Percentiles rank a stretch among this genome's conserved stretches.
These are phyloP conservation scores for Mimas tiliae DNA, from an alignment of 2,888 invertebrate genomes.

Conservation along the genomic window DNA sequence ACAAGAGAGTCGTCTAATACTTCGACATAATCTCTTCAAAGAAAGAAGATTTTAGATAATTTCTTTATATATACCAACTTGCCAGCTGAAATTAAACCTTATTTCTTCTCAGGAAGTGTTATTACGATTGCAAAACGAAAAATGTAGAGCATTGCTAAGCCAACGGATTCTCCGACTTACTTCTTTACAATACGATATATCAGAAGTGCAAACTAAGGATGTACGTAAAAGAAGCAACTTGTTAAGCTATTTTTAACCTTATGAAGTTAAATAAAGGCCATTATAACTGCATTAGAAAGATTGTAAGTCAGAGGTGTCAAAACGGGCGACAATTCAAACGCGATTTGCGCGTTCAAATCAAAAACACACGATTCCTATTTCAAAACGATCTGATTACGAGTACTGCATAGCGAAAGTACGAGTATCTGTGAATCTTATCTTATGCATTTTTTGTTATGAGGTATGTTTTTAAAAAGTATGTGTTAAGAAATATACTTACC, in stretches of 20 bases:
- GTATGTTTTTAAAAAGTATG: too few species aligned
- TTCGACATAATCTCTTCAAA: conserved; percentile 21
- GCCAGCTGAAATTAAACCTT: conserved; percentile 7
- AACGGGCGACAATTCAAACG: conserved; percentile 66
- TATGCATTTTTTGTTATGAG: too few species aligned
- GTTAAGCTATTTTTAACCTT: neutral
- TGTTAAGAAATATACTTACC: too few species aligned
- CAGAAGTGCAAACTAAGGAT: conserved; percentile 6
- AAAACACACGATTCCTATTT: conserved; percentile 80
- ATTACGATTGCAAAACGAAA: neutral
- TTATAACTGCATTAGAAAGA: conserved; percentile 22
- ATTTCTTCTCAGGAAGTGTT: neutral
- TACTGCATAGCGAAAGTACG: conserved; percentile 53
- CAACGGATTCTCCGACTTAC: neutral
- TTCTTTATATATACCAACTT: neutral
- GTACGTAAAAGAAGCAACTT: neutral
- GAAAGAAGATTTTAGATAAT: conserved; percentile 21
- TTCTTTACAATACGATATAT: conserved; percentile 10
- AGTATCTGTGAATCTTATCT: neutral
- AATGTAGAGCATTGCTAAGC: neutral
- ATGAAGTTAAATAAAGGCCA: neutral
- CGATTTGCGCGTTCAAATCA: conserved; percentile 66
- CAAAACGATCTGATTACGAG: conserved; percentile 55
- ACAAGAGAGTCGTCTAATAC: conserved; percentile 13
- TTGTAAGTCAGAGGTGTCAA: conserved; percentile 64